phyloP scores from a whole-genome alignment of 2,113 vertebrate genomes.

The Grantiella picta region DNA sequence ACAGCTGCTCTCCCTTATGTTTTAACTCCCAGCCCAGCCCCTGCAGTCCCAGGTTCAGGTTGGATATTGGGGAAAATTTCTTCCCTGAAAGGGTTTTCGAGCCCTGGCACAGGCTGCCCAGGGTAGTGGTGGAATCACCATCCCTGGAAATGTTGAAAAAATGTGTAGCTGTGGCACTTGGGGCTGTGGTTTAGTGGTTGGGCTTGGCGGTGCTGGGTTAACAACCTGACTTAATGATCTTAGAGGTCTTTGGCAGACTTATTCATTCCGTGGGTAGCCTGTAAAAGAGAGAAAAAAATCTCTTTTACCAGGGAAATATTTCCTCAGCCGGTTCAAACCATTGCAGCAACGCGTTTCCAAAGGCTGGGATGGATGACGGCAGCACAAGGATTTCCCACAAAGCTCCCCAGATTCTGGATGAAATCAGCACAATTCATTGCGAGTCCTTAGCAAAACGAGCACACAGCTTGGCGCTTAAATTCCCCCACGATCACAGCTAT shows the following conservation, averaged over 20 bases:
- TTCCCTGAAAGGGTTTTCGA: background rate
- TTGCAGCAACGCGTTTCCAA: background rate
- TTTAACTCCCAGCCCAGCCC: background rate
- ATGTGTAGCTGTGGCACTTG: background rate
- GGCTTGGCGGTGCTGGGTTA: background rate
- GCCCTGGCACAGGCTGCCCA: too few species aligned
- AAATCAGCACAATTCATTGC: background rate
- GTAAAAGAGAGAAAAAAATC: background rate
- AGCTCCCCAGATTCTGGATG: background rate
- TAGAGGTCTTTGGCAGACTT: background rate
- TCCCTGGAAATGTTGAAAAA: background rate
- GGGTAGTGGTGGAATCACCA: too few species aligned
- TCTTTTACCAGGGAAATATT: background rate
- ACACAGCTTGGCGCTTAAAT: conserved; percentile 5
- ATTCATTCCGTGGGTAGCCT: background rate
- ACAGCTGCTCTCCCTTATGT: background rate
- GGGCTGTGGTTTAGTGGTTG: background rate
- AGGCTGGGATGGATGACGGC: background rate
- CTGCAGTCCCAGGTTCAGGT: background rate
- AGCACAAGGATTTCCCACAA: conserved; percentile 1
- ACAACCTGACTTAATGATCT: background rate
- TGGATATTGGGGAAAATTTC: background rate
- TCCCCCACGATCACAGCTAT: background rate
- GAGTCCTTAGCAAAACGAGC: conserved; percentile 27
- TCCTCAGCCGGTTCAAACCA: background rate